Evolutionary conservation across 2,797 vertebrate species (phyloP), one percentile per base, ranked within the genome.

Genomic region (Anableps anableps): DNA sequence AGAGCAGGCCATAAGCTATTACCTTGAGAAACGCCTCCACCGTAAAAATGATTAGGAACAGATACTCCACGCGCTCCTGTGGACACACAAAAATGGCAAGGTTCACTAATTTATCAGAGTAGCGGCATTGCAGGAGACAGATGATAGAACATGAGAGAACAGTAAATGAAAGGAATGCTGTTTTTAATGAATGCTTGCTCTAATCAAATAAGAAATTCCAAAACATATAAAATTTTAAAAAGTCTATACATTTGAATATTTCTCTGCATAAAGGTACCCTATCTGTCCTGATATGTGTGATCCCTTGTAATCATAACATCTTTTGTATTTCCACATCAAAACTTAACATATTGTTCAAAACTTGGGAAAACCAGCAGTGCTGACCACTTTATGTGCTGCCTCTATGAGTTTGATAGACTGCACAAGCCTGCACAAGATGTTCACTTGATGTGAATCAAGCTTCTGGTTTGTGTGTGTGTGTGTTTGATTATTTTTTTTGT

Each of bases 31-130:
- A 99, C 83, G 98, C 98, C 96, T 99, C 98, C 96, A 99, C 98
- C 73, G 98, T 99, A 96, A 99, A 99, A 96, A 99, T 99, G 95
- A 99, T 99, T 96, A 99, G 98, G 95, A 99, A 99, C 93, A 99
- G 97, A 96, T 99, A 99, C 95, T 99, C 98, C 96, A 99, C 98
- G 81, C 97, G 97, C 95, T 99, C 98, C 98, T 99, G 92, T 73
- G 86, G 92, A 94, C 64, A 93, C 75, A 94, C 78, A 93, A 48
- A 90, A 45, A 82, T 75, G 74, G 81, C 77, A 60, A 72, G n/a
- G 34, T 74, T 58, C 45, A 66, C 80, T 86, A 45, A 75, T 82
- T 83, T 31, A 68, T 76, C 66, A 70, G 75, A 43, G 43, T 6
- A 5, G 75, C 74, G 53, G 55, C 36, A 31, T 10, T 71, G 17